These are phyloP conservation scores for Chlorodrepanis virens DNA, from an alignment of 2,113 vertebrate genomes.

Conservation along the genomic window DNA sequence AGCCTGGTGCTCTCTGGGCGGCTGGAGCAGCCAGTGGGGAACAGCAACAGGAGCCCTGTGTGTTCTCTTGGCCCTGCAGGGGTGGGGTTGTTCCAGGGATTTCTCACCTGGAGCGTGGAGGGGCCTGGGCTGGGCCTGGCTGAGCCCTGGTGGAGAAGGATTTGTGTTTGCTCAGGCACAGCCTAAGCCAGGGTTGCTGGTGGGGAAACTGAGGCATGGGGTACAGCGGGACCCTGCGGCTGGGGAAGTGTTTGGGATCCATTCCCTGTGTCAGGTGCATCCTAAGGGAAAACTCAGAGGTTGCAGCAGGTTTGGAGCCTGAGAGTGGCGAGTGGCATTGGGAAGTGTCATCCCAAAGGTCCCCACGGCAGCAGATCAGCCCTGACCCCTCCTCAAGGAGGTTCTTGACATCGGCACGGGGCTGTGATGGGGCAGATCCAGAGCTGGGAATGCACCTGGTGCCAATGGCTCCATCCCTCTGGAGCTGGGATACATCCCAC, in stretches of 20 bases:
- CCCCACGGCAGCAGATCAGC: neutral
- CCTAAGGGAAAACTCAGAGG: neutral
- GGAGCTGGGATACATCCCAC: neutral
- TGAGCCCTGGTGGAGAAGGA: neutral
- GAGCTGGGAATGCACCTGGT: neutral
- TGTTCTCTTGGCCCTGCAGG: neutral
- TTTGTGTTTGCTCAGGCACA: neutral
- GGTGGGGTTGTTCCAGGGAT: rapidly evolving
- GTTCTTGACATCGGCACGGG: rapidly evolving
- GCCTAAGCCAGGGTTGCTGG: rapidly evolving
- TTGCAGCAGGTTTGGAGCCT: neutral
- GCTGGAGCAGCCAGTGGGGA: neutral
- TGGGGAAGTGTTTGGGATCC: neutral
- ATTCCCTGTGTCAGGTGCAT: rapidly evolving
- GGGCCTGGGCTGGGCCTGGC: neutral
- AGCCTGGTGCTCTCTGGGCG: neutral
- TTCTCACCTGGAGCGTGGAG: rapidly evolving
- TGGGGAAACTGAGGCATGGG: neutral
- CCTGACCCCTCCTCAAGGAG: rapidly evolving
- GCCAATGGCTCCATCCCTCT: neutral
- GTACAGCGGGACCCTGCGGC: rapidly evolving
- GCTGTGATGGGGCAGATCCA: neutral
- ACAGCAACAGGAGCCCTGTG: neutral
- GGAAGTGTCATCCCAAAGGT: neutral
- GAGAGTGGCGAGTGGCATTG: rapidly evolving